Evolutionary conservation across 2,797 vertebrate species (phyloP), one percentile per base, ranked within the genome.

Genomic region (Epinephelus awoara): DNA sequence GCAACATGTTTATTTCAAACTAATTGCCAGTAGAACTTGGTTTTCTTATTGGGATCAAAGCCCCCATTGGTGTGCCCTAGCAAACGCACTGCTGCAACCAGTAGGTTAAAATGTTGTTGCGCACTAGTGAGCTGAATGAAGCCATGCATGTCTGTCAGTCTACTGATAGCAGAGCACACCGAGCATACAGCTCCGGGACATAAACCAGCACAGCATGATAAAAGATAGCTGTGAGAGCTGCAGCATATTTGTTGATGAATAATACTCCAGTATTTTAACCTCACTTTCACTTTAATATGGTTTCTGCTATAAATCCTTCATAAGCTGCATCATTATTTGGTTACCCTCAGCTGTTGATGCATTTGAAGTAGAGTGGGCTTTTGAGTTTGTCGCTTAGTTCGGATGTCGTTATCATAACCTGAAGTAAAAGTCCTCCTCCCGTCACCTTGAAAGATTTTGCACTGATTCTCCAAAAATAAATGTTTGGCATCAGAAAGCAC

Each of bases 41-140:
- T 78, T 89, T 79, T 80, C 58, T 81, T 68, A 57, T 62, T 61
- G 50, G 72, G 67, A 82, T 85, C 69, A 86, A 83, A 81, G 68
- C 44, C 54, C 34, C n/a, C 40, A 2, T 75, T 49, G 50, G 59
- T 75, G 68, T 23, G 29, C 66, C 21, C 71, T 38, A 42, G 67
- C 54, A 67, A 21, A 50, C 21, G 6, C 54, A 18, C 76, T 23
- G 55, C 56, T 72, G 73, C 49, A 63, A 58, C 71, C 38, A 64
- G 61, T 63, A 34, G 64, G 64, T 50, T 50, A 17, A 72, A 79
- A 54, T n/a, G 54, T 46, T 65, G 54, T 66, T n/a, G 63, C 58
- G 62, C 72, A 64, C 49, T 57, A 58, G 71, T 50, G 70, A 79
- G 64, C 18, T 17, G 70, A 74, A 65, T 74, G 57, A 76, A 79